A percentile compares a stretch with the other conserved stretches of the same genome.
phyloP scores from a whole-genome alignment of 2,797 vertebrate genomes.

The Aeoliscus strigatus region DNA sequence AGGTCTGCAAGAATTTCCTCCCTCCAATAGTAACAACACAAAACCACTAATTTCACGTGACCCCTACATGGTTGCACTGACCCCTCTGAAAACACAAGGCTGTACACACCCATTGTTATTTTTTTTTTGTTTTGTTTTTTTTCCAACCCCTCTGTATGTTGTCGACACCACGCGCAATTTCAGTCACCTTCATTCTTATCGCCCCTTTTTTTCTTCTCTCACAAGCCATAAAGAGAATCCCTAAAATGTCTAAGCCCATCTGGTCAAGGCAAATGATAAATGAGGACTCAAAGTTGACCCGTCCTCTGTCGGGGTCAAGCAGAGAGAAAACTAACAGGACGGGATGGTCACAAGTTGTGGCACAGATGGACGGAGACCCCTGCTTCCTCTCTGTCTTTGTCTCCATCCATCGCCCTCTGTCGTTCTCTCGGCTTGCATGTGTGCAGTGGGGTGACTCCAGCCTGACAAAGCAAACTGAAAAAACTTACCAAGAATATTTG shows the following conservation, averaged over 20 bases:
- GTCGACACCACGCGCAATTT: slow-evolving; percentile 22
- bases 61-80: slow-evolving; percentile 46
- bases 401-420: slow-evolving; percentile 40
- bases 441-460: no score
- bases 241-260: slow-evolving; percentile 57
- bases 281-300: slow-evolving; percentile 41
- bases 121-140: slow-evolving; percentile 35
- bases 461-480: no score
- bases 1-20: slow-evolving; percentile 61
- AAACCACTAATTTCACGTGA: slow-evolving; percentile 62
- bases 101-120: slow-evolving; percentile 19
- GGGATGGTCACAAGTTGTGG: slow-evolving; percentile 42
- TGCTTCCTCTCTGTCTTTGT: slow-evolving; percentile 56
- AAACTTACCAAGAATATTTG: no score
- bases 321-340: slow-evolving; percentile 52
- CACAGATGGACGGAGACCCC: slow-evolving; percentile 76
- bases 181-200: slow-evolving; percentile 19
- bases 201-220: slow-evolving; percentile 8
- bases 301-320: slow-evolving; percentile 35
- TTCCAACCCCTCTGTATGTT: slow-evolving; percentile 34
- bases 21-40: slow-evolving; percentile 62
- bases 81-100: slow-evolving; percentile 35
- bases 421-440: slow-evolving; percentile 24
- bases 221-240: slow-evolving; percentile 39
- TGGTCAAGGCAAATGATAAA: slow-evolving; percentile 58